Conservation (phyloP, 2,797 vertebrate species). For the Threskiornis aethiopicus region DNA sequence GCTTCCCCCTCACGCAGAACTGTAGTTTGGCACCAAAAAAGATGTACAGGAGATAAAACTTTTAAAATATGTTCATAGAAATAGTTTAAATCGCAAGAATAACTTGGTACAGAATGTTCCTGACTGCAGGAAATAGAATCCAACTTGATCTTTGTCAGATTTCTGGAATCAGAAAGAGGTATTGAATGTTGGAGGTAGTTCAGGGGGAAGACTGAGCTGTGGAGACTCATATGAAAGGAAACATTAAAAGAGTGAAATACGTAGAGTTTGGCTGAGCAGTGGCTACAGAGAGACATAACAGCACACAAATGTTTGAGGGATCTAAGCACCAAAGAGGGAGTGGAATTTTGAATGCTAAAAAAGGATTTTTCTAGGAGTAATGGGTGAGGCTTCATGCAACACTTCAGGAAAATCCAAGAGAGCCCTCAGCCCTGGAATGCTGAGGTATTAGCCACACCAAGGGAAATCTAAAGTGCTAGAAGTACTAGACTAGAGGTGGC, state of each 20-base stretch:
- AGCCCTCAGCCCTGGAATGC: not conserved
- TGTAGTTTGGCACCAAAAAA: not conserved
- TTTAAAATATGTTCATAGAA: not conserved
- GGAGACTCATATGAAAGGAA: not conserved
- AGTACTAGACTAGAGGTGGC: not conserved
- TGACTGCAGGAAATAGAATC: not conserved
- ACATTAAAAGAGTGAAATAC: not conserved
- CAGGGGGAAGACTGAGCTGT: not conserved
- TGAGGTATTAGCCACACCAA: no score
- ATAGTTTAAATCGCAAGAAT: not conserved
- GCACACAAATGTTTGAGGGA: not conserved
- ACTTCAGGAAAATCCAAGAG: not conserved
- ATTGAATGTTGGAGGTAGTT: not conserved
- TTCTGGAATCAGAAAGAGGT: constrained; percentile 1
- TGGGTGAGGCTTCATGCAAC: not conserved
- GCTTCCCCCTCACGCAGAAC: not conserved
- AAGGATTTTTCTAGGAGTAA: not conserved
- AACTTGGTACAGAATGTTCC: constrained; percentile 17
- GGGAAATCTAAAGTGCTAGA: not conserved
- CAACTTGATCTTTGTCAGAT: not conserved
- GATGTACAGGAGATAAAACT: not conserved
- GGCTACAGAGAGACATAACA: not conserved
- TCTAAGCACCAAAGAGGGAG: not conserved
- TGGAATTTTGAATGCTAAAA: not conserved
- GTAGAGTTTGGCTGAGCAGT: not conserved